Conservation (phyloP, 2,888 invertebrate genomes). For the Alloplasta piceator region DNA sequence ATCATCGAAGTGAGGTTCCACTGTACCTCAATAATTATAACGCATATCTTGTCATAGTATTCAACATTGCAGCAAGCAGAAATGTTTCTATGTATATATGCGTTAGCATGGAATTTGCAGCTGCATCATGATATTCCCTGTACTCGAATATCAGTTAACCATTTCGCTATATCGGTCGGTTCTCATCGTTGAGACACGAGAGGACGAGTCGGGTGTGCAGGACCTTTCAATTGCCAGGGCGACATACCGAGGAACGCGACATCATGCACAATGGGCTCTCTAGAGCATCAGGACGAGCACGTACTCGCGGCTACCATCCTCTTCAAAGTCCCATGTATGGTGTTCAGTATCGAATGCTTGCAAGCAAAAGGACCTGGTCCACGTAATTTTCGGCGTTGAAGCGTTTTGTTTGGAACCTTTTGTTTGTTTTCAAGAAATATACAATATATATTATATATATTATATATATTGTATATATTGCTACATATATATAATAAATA, state of each 20-base stretch:
- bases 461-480: not conserved
- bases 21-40: too few species aligned
- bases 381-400: not conserved
- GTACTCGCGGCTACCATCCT: not conserved
- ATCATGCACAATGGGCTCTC: conserved; percentile 19
- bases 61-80: too few species aligned
- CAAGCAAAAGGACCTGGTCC: not conserved
- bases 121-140: too few species aligned
- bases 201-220: conserved; percentile 4
- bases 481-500: not conserved
- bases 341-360: not conserved
- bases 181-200: conserved; percentile 16
- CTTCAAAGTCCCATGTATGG: not conserved
- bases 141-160: too few species aligned
- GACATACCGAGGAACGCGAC: conserved; percentile 9
- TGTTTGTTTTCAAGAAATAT: not conserved
- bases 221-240: conserved; percentile 37
- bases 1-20: too few species aligned
- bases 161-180: too few species aligned
- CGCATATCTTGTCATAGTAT: too few species aligned
- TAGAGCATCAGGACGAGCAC: conserved; percentile 21
- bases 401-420: not conserved
- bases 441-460: not conserved
- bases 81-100: too few species aligned
- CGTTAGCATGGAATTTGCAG: too few species aligned